These are phyloP conservation scores for Platycnemis pennipes DNA, from an alignment of 2,888 invertebrate species.

Conservation along the genomic window DNA sequence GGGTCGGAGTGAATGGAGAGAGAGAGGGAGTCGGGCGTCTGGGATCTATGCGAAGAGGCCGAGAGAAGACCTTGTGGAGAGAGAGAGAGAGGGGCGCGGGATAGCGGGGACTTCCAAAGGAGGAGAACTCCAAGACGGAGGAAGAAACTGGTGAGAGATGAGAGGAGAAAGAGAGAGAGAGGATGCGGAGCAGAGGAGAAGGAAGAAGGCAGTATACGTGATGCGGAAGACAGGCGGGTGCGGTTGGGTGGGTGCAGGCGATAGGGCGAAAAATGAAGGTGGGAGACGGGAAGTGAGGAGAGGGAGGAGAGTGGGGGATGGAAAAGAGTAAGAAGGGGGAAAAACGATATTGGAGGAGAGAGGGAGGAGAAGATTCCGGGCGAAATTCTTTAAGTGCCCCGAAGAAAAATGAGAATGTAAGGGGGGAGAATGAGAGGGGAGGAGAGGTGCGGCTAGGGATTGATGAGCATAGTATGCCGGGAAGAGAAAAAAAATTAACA, in stretches of 20 bases:
- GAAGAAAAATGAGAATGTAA: neutral
- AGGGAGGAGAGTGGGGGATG: neutral
- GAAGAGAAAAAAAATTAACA: neutral
- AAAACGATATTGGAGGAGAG: neutral
- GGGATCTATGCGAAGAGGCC: neutral
- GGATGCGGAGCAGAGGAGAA: neutral
- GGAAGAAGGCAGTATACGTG: neutral
- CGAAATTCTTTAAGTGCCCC: neutral
- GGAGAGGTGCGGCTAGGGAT: neutral
- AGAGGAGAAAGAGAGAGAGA: neutral
- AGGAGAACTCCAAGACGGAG: neutral
- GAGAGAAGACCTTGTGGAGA: neutral
- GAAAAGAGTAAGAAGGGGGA: neutral
- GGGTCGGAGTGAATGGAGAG: neutral
- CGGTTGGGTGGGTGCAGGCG: neutral
- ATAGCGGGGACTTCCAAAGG: neutral
- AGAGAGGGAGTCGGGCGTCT: neutral
- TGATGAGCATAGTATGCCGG: neutral
- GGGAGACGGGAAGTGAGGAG: neutral
- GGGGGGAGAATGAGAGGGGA: neutral
- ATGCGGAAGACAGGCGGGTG: neutral
- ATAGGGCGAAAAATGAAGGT: neutral
- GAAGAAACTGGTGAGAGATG: neutral
- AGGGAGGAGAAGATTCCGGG: neutral
- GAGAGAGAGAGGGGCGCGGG: neutral